These are phyloP conservation scores for Aporophyla nigra DNA, from an alignment of 2,888 invertebrate genomes.

Conservation along the genomic window DNA sequence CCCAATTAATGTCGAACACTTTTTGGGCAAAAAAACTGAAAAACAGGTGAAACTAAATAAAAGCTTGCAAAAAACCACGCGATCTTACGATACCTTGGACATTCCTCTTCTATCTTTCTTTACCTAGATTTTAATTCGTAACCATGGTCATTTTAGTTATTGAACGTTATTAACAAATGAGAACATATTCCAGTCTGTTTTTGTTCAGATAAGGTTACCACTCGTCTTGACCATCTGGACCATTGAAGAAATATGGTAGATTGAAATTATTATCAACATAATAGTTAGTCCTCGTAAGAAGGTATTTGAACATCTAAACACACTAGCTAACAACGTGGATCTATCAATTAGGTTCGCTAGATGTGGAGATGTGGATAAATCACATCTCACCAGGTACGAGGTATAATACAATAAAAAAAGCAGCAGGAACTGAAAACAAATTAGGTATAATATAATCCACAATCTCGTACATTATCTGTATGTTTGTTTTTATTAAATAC, in stretches of 20 bases:
- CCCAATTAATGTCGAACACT: background rate
- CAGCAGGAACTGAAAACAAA: constrained; percentile 7
- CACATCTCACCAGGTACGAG: background rate
- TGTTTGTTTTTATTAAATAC: constrained; percentile 19
- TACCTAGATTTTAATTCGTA: background rate
- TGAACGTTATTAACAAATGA: background rate
- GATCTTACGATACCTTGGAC: background rate
- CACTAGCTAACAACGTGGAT: background rate
- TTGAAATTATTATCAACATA: background rate
- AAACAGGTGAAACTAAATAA: too few relatives aligned
- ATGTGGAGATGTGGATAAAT: background rate
- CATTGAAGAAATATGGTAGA: background rate
- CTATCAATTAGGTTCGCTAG: background rate
- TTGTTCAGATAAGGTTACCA: background rate
- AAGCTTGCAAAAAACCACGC: background rate
- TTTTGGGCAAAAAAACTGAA: background rate
- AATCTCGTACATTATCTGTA: constrained; percentile 21
- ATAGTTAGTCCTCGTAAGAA: background rate
- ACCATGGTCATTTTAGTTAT: background rate
- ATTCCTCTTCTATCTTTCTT: background rate
- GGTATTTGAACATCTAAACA: background rate
- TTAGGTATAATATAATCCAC: constrained; percentile 3
- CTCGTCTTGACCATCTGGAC: background rate
- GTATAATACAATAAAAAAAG: background rate
- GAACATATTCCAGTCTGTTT: background rate